phyloP scores from a whole-genome alignment of 1,140 invertebrate species.

The Hylaeus volcanicus region DNA sequence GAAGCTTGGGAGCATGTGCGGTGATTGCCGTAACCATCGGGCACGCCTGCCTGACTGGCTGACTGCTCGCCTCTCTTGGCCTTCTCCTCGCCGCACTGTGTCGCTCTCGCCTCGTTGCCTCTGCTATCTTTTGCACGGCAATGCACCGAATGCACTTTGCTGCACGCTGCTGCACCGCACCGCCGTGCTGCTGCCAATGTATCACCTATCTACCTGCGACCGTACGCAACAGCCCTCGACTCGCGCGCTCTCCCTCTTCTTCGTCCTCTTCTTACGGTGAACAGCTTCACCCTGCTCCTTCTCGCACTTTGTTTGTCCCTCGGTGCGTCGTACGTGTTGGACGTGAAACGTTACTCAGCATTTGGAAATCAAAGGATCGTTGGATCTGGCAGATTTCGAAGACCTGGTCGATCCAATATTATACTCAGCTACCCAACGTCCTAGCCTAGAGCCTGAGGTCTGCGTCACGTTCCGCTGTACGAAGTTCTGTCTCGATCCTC shows the following conservation, averaged over 20 bases:
- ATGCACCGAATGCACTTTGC: conserved; percentile 62
- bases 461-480: no score
- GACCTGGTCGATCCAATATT: no score
- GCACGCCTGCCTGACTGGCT: conserved; percentile 69
- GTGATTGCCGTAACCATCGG: conserved; percentile 74
- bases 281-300: neutral
- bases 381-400: no score
- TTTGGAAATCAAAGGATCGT: no score
- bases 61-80: conserved; percentile 27
- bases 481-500: neutral
- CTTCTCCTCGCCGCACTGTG: conserved; percentile 4
- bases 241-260: neutral
- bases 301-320: neutral
- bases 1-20: conserved; percentile 72
- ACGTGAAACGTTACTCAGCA: no score
- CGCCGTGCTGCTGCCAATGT: conserved; percentile 47
- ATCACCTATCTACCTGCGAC: conserved; percentile 61
- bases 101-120: conserved; percentile 28
- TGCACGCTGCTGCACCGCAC: conserved; percentile 48
- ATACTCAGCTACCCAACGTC: no score
- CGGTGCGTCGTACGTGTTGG: neutral
- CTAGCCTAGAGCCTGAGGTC: no score
- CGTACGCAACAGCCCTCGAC: conserved; percentile 46
- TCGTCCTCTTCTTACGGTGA: neutral
- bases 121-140: conserved; percentile 56